Evolutionary conservation across 2,888 invertebrate genomes (phyloP), one percentile per base, ranked within the genome.

Genomic region (Bursaphelenchus okinawaensis): DNA sequence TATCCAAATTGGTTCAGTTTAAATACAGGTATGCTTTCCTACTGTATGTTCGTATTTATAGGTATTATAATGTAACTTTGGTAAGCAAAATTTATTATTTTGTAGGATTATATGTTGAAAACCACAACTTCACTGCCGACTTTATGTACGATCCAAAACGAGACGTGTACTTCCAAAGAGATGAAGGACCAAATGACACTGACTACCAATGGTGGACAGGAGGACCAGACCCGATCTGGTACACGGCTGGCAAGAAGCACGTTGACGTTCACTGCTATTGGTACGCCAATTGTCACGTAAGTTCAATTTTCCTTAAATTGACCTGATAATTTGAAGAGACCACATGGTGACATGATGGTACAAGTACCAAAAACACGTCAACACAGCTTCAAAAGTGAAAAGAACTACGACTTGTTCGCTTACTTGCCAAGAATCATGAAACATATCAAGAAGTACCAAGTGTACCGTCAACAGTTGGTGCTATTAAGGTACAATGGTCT

Each of bases 101-200:
- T 81, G 65, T 31, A 81, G 81, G 82, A 2, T 71, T 82, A n/a
- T 82, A 81, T 67, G 76, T 80, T 12, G 82, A 82, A 62, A 80
- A 75, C 54, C 82, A 82, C 67, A 80, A 82, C 57, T 77, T 82
- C 67, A 80, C 80, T 8, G 75, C 74, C 40, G 81, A 82, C 65
- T 81, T 78, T 65, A 82, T 82, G 80, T 82, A 73, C 72, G 78
- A 81, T 58, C 65, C 70, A 20, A 68, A 75, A 27, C 68, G 69
- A 26, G 72, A 73, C 51, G 63, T 74, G 59, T 68, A 70, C 31
- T 81, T 78, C 55, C 75, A 81, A 60, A 62, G 79, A 20, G 80
- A 67, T 66, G 66, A 68, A 63, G 78, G 79, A 23, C 61, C 68
- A 7, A 76, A 80, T 59, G 80, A 80, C 65, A 71, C 76, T 6